Conservation (phyloP, 2,797 vertebrate species). For the Amazona ochrocephala region DNA sequence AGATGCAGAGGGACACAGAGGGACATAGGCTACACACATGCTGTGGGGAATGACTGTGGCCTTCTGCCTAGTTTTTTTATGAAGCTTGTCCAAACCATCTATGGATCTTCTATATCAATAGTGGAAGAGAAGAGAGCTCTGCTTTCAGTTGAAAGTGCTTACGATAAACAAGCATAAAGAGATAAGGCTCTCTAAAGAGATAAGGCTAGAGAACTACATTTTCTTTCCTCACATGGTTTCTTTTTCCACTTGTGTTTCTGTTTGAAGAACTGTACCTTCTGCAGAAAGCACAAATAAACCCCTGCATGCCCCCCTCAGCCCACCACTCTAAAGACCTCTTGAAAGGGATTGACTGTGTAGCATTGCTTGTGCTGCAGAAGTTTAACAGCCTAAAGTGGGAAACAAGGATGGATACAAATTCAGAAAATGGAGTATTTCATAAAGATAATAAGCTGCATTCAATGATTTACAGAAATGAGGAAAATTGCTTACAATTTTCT, state of each 20-base stretch:
- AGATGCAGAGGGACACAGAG: neutral
- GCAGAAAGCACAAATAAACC: neutral
- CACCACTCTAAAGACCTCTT: neutral
- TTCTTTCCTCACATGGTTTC: neutral
- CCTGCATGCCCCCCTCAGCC: neutral
- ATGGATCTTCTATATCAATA: neutral
- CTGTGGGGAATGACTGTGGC: neutral
- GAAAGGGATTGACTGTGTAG: slow-evolving; percentile 34
- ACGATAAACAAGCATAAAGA: neutral
- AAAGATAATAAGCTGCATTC: slow-evolving; percentile 37
- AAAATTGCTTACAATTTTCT: slow-evolving; percentile 36
- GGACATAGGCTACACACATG: neutral
- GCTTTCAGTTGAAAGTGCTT: neutral
- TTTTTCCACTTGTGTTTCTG: neutral
- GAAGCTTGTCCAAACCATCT: neutral
- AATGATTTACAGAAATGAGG: neutral
- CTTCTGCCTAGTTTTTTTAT: neutral
- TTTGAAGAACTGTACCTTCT: neutral
- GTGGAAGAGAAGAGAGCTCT: neutral
- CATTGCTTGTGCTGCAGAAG: slow-evolving; percentile 80
- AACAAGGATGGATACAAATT: neutral
- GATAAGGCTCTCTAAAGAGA: neutral
- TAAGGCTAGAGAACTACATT: neutral
- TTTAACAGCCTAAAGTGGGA: slow-evolving; percentile 2
- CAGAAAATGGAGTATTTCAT: neutral